Percentiles rank a stretch among this genome's conserved stretches.
These are phyloP conservation scores for Phataginus tetradactyla DNA, from an alignment of 2,797 vertebrate genomes.

Conservation along the genomic window DNA sequence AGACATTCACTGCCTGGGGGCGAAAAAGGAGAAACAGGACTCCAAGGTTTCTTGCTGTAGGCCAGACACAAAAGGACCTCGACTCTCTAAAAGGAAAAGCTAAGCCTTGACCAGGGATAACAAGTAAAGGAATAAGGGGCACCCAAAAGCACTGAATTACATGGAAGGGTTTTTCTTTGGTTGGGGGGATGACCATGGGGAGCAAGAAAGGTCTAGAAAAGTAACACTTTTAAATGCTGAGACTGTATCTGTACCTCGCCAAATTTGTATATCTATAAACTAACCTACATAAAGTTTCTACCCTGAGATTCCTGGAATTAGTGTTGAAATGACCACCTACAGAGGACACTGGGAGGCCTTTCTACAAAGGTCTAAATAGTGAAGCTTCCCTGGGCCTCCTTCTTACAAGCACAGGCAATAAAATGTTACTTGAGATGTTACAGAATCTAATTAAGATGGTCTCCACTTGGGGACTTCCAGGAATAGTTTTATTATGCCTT, in stretches of 20 bases:
- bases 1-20: neutral
- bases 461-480: slow-evolving; percentile 33
- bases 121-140: neutral
- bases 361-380: neutral
- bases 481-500: slow-evolving; percentile 15
- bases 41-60: neutral
- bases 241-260: neutral
- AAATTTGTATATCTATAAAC: slow-evolving; percentile 18
- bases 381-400: neutral
- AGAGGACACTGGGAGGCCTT: neutral
- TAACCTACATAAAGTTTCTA: slow-evolving; percentile 5
- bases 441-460: slow-evolving; percentile 9
- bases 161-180: neutral
- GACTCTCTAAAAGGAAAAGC: slow-evolving; percentile 41
- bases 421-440: slow-evolving; percentile 27
- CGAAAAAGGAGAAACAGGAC: slow-evolving; percentile 4
- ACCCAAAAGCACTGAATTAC: slow-evolving; percentile 18
- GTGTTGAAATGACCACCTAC: neutral
- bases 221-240: neutral
- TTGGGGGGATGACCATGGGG: neutral
- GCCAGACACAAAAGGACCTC: neutral
- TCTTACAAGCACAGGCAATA: neutral
- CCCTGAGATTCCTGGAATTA: neutral
- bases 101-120: neutral
- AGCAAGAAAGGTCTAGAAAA: slow-evolving; percentile 41